Base-by-base conservation (phyloP, 2,888 invertebrate genomes). In the Pasiphila rectangulata region DNA sequence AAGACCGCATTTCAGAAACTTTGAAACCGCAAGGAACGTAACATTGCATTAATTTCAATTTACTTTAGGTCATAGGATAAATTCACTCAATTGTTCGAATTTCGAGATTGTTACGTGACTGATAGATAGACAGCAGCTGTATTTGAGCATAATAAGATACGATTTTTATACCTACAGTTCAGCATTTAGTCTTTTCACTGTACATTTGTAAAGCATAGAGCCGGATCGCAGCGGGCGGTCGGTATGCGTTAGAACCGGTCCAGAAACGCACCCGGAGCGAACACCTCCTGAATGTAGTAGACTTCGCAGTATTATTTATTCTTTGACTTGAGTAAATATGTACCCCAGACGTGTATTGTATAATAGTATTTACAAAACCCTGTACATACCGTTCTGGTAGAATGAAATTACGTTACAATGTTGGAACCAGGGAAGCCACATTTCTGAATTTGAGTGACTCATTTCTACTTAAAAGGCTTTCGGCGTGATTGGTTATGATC, bases 181-280 rank as follows among this genome's bases (percentile, higher is more conserved):
- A n/a, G n/a, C n/a, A n/a, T 24, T 38, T 35, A 35, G 35, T 15
- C 15, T 25, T 6, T 34, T 23, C 34, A 30, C 35, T 27, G 41
- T 44, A 4, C 35, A 19, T 38, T 37, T 36, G 29, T 32, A 46
- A 45, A 44, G 45, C 45, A 51, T 43, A 50, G 39, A 43, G 37
- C 34, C 32, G 30, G 24, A 34, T 30, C 51, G 50, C 50, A 34
- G 44, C 46, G 42, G 57, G 58, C 57, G 50, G 56, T 61, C 57
- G 71, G 67, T 65, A 72, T 69, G 70, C 59, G 61, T 48, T 57
- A 40, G 52, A 72, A 72, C 72, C 72, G 70, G 72, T 72, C 61
- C 48, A 36, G 36, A 44, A 51, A 49, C 49, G 51, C 53, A 50
- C 46, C 42, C 53, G 51, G 38, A 47, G 46, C 44, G 23, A 27